Conservation (phyloP, 2,888 invertebrate species). For the Nemoura dubitans region DNA sequence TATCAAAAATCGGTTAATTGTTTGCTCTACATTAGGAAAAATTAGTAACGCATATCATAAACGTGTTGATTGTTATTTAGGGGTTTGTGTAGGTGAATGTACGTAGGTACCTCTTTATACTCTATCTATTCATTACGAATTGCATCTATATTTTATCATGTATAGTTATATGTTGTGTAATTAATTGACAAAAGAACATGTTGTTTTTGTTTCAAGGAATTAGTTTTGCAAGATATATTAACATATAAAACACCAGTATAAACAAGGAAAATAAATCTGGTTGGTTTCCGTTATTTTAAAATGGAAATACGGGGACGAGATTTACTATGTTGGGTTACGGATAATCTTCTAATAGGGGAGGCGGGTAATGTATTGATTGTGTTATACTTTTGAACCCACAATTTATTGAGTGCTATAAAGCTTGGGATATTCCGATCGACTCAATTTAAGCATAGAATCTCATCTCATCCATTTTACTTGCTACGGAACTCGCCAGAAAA, state of each 20-base stretch:
- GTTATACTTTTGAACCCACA: background rate
- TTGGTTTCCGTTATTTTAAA: background rate
- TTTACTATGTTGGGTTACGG: background rate
- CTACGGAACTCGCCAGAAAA: background rate
- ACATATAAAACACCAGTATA: background rate
- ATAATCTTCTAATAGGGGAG: background rate
- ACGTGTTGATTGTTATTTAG: too few relatives aligned
- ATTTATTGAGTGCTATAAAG: background rate
- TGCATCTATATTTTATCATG: too few relatives aligned
- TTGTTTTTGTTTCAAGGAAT: background rate
- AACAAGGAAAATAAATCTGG: background rate
- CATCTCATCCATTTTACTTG: background rate
- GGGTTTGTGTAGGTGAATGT: too few relatives aligned
- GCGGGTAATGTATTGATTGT: background rate
- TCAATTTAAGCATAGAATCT: too few relatives aligned
- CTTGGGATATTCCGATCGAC: background rate
- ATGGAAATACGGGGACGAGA: background rate
- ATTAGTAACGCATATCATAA: too few relatives aligned
- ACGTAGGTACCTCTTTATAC: too few relatives aligned
- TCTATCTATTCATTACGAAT: too few relatives aligned
- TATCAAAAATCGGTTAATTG: too few relatives aligned
- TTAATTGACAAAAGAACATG: too few relatives aligned
- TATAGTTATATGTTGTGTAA: too few relatives aligned
- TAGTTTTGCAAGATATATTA: background rate
- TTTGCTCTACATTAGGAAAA: too few relatives aligned